Evolutionary conservation across 2,888 invertebrate species (phyloP).

Genomic region (Drosophila rellima): DNA sequence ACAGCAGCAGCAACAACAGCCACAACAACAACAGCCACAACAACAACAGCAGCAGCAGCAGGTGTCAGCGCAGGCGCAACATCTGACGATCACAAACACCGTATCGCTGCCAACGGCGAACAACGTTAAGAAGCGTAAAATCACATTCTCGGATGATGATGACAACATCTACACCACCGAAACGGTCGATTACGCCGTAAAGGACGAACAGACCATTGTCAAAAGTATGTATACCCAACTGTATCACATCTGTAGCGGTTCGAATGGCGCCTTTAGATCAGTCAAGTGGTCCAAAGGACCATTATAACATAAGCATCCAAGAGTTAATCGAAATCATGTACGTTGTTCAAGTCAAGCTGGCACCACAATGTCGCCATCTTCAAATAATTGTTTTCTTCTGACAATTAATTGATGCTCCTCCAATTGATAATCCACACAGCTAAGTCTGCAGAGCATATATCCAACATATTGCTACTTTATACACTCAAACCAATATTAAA

Average conservation of each 20-base stretch:
- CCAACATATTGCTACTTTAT: too few relatives aligned
- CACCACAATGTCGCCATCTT: too few relatives aligned
- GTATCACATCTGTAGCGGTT: not conserved
- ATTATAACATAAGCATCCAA: too few relatives aligned
- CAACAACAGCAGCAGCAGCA: conserved; percentile 68
- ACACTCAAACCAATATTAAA: not conserved
- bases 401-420: too few relatives aligned
- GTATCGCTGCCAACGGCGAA: conserved; percentile 70
- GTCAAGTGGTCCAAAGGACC: too few relatives aligned
- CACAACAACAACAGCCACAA: conserved; percentile 41
- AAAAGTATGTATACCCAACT: conserved; percentile 78
- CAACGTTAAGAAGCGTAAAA: conserved; percentile 83
- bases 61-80: conserved; percentile 65
- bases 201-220: conserved; percentile 83
- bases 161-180: conserved; percentile 85
- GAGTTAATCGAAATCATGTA: too few relatives aligned
- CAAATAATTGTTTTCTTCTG: too few relatives aligned
- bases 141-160: conserved; percentile 85
- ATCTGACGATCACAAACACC: conserved; percentile 73
- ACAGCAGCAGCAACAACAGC: conserved; percentile 67
- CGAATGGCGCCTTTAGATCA: not conserved
- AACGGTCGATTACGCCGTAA: conserved; percentile 83
- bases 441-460: too few relatives aligned
- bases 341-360: too few relatives aligned
- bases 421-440: too few relatives aligned